A percentile compares a stretch with the other conserved stretches of the same genome.
phyloP scores from a whole-genome alignment of 1,140 invertebrate genomes.

The Campodea augens region DNA sequence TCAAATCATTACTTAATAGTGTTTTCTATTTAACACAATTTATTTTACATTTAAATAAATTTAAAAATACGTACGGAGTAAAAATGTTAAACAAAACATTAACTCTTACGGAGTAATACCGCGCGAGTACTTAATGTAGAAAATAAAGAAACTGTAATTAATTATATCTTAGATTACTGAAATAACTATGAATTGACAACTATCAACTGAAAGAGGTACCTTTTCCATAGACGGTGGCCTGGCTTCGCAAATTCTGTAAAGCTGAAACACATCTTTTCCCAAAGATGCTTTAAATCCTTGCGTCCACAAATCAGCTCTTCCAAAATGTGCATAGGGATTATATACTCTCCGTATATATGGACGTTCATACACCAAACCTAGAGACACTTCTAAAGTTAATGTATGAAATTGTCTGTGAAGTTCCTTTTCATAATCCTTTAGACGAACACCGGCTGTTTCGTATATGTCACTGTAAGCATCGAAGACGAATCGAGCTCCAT shows the following conservation, averaged over 20 bases:
- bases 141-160: no score
- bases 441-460: background rate
- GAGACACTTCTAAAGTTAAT: conserved; percentile 9
- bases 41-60: no score
- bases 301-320: conserved; percentile 12
- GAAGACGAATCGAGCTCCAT: conserved; percentile 15
- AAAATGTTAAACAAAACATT: no score
- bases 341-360: conserved; percentile 10
- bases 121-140: no score
- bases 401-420: conserved; percentile 10
- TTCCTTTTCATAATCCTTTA: conserved; percentile 5
- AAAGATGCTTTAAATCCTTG: conserved; percentile 9
- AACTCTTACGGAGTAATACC: no score
- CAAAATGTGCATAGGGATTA: conserved; percentile 14
- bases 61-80: no score
- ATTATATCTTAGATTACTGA: no score
- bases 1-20: no score
- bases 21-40: no score
- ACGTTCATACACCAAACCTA: conserved; percentile 11
- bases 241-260: conserved; percentile 13
- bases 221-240: conserved; percentile 14
- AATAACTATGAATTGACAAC: no score
- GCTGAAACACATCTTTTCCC: conserved; percentile 5
- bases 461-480: conserved; percentile 11
- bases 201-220: no score